phyloP scores from a whole-genome alignment of 2,888 invertebrate species.

The Rotaria sp. region DNA sequence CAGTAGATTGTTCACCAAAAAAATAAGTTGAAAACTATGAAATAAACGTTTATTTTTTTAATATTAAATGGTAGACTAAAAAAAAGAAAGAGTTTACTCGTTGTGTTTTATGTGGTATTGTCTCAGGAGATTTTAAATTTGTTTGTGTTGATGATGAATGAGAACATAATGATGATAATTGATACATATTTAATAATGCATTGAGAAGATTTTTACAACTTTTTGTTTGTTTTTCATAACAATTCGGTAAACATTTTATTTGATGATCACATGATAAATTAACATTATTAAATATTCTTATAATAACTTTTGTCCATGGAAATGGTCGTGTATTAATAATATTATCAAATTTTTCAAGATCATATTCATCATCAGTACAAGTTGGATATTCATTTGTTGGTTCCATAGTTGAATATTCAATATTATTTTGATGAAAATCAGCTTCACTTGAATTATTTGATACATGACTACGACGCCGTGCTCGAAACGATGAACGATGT shows the following conservation, averaged over 20 bases:
- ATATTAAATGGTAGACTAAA: background rate
- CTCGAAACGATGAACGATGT: background rate
- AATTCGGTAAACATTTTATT: background rate
- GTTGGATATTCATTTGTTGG: background rate
- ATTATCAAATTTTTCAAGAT: background rate
- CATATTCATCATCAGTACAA: background rate
- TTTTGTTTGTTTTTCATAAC: constrained; percentile 16
- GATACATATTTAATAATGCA: constrained; percentile 14
- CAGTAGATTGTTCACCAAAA: background rate
- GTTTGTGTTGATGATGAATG: background rate
- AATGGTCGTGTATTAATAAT: background rate
- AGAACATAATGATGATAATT: background rate
- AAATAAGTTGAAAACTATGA: background rate
- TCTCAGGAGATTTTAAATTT: background rate
- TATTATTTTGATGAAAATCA: background rate
- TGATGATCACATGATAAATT: background rate
- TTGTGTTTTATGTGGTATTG: background rate
- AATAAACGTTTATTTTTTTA: background rate
- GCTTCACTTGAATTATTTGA: background rate
- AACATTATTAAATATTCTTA: background rate
- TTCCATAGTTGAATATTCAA: background rate
- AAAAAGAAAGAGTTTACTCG: background rate
- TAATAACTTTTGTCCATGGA: constrained; percentile 17
- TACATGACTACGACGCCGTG: background rate
- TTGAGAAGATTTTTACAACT: background rate